Conservation (phyloP, 1,140 invertebrate species). For the Hyposmocoma kahamanoa region DNA sequence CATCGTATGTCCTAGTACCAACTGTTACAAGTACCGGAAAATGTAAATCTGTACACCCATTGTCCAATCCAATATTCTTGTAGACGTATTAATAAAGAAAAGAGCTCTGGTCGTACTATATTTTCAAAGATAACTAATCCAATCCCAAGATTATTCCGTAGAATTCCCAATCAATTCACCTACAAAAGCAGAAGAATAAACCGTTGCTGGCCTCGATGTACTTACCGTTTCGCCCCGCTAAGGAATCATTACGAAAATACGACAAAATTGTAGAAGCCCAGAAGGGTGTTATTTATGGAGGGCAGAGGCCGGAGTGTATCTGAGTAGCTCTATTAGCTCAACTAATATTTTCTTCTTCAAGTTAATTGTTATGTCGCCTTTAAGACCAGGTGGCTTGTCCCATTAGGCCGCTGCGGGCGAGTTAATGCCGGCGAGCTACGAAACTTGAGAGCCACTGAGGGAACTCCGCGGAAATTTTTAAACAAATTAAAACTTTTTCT, state of each 20-base stretch:
- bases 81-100: conserved; percentile 42
- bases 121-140: conserved; percentile 51
- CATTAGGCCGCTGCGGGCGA: conserved; percentile 54
- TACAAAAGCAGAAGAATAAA: conserved; percentile 60
- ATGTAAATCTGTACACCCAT: too few relatives aligned
- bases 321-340: conserved; percentile 63
- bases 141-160: conserved; percentile 48
- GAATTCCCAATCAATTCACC: conserved; percentile 58
- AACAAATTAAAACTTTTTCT: conserved; percentile 71
- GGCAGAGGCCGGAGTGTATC: conserved; percentile 58
- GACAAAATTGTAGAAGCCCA: conserved; percentile 54
- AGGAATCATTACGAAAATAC: conserved; percentile 69
- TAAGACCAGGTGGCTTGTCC: conserved; percentile 63
- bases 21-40: too few relatives aligned
- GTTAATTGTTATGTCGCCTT: conserved; percentile 69
- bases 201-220: conserved; percentile 35
- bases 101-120: conserved; percentile 23
- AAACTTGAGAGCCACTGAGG: conserved; percentile 45
- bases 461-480: conserved; percentile 64
- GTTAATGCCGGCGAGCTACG: conserved; percentile 45
- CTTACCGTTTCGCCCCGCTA: conserved; percentile 37
- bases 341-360: conserved; percentile 68
- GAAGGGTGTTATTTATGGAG: conserved; percentile 66
- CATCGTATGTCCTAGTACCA: too few relatives aligned
- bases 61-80: too few relatives aligned